Conservation (phyloP, 2,888 invertebrate genomes). For the Scaptodrosophila latifasciaeformis region DNA sequence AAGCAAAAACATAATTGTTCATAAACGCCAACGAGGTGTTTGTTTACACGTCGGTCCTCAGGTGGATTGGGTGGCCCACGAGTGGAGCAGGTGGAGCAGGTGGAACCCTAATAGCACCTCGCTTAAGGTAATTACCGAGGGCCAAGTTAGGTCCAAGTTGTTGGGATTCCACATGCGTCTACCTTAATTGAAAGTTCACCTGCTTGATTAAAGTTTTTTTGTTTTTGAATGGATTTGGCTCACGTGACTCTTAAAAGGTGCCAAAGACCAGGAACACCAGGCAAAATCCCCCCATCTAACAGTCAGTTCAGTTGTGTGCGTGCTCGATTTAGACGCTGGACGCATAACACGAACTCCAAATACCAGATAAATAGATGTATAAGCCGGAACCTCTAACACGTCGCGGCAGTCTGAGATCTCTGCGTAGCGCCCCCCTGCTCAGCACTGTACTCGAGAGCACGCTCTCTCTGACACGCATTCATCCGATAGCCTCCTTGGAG, state of each 20-base stretch:
- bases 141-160: no score
- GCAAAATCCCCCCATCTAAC: no score
- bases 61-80: background rate
- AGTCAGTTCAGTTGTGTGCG: no score
- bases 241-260: no score
- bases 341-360: background rate
- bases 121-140: no score
- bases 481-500: slow-evolving; percentile 75
- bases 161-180: no score
- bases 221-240: no score
- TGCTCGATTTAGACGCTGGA: no score
- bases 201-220: no score
- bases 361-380: slow-evolving; percentile 71
- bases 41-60: no score
- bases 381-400: slow-evolving; percentile 73
- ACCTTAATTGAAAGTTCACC: no score
- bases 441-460: slow-evolving; percentile 75
- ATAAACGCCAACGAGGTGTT: slow-evolving; percentile 49
- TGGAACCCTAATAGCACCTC: slow-evolving; percentile 25
- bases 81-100: background rate
- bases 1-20: slow-evolving; percentile 67
- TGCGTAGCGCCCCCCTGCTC: slow-evolving; percentile 75
- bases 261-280: no score
- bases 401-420: slow-evolving; percentile 76
- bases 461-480: slow-evolving; percentile 75